Conservation (phyloP, 2,113 vertebrate species). For the Nanorana parkeri region DNA sequence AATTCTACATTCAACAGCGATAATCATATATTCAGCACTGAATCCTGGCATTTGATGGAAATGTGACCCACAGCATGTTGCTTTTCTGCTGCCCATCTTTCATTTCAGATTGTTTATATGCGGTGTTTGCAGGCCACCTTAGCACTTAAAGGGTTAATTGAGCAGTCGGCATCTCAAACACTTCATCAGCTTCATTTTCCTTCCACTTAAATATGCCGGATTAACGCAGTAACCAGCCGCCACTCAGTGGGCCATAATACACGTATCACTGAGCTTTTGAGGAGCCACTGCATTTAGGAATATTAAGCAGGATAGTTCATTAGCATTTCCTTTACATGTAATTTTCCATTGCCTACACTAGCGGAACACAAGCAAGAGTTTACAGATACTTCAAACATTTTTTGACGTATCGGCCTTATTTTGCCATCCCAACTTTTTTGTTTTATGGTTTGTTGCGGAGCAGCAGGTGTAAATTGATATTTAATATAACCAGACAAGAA, state of each 20-base stretch:
- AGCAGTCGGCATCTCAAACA: constrained; percentile 48
- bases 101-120: constrained; percentile 32
- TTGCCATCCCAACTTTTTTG: no score
- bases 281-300: constrained; percentile 44
- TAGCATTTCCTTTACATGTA: constrained; percentile 45
- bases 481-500: not conserved
- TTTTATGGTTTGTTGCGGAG: not conserved
- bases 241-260: constrained; percentile 49
- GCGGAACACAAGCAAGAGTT: not conserved
- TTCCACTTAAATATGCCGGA: constrained; percentile 51
- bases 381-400: not conserved
- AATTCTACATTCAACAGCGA: not conserved
- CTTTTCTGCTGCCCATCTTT: not conserved
- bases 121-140: constrained; percentile 32
- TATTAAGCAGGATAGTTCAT: constrained; percentile 51
- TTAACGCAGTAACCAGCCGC: constrained; percentile 39
- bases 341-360: constrained; percentile 18
- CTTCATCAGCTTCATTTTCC: constrained; percentile 52
- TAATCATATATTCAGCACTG: not conserved
- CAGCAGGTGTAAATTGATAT: not conserved
- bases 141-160: constrained; percentile 47
- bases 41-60: not conserved
- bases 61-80: constrained; percentile 9
- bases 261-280: constrained; percentile 52
- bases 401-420: not conserved